Conservation (phyloP, 2,888 invertebrate species). For the Octonoba sinensis region DNA sequence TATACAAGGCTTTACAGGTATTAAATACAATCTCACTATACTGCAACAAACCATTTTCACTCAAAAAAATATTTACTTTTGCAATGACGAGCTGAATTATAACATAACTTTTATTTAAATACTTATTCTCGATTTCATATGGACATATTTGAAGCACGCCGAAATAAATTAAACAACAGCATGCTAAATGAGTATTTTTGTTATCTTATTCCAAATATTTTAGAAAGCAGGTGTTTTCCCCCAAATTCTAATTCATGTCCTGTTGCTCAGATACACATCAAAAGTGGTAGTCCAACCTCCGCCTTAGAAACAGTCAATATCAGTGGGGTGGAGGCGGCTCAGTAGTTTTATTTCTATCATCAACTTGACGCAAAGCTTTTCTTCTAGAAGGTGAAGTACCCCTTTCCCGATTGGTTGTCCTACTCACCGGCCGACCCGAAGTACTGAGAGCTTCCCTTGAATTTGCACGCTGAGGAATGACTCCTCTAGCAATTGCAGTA, state of each 20-base stretch:
- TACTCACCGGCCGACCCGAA: slow-evolving; percentile 42
- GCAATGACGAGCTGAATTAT: slow-evolving; percentile 52
- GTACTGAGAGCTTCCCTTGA: slow-evolving; percentile 46
- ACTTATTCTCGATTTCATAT: slow-evolving; percentile 59
- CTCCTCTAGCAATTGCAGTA: slow-evolving; percentile 46
- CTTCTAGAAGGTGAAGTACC: slow-evolving; percentile 64
- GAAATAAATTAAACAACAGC: slow-evolving; percentile 59
- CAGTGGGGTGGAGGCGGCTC: slow-evolving; percentile 66
- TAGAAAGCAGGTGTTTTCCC: slow-evolving; percentile 53
- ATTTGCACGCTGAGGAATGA: slow-evolving; percentile 37
- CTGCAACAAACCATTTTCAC: slow-evolving; percentile 64
- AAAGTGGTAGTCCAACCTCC: slow-evolving; percentile 45
- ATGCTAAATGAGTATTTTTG: slow-evolving; percentile 47
- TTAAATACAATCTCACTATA: slow-evolving; percentile 63
- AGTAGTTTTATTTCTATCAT: slow-evolving; percentile 65
- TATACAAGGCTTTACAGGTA: slow-evolving; percentile 64
- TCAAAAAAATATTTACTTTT: slow-evolving; percentile 61
- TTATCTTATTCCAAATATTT: slow-evolving; percentile 52
- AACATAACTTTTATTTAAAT: slow-evolving; percentile 58
- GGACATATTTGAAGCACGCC: slow-evolving; percentile 57
- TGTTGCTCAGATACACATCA: slow-evolving; percentile 53
- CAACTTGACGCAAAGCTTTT: slow-evolving; percentile 64
- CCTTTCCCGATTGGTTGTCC: slow-evolving; percentile 56
- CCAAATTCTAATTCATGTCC: slow-evolving; percentile 56
- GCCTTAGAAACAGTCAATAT: slow-evolving; percentile 20